These are phyloP conservation scores for Epinephelus fuscoguttatus DNA, from an alignment of 2,113 vertebrate genomes.

Conservation along the genomic window DNA sequence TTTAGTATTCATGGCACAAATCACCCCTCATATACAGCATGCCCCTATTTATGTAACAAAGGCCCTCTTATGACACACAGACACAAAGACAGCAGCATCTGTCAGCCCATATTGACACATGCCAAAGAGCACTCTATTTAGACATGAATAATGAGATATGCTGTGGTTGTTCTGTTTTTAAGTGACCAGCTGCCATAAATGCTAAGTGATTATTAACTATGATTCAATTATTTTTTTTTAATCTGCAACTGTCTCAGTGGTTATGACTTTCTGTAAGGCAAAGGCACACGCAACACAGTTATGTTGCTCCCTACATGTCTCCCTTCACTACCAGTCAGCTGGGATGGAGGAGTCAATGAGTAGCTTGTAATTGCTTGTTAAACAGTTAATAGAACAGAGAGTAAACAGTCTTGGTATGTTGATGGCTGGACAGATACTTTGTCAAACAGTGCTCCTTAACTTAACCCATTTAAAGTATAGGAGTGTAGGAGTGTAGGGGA, in stretches of 20 bases:
- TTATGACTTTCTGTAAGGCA: neutral
- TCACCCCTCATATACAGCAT: neutral
- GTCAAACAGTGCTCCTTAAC: neutral
- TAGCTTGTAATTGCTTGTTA: constrained; percentile 64
- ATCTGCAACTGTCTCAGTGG: neutral
- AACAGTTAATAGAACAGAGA: constrained; percentile 54
- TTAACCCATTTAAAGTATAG: neutral
- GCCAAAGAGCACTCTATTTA: constrained; percentile 36
- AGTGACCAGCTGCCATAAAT: constrained; percentile 32
- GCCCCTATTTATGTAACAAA: constrained; percentile 15
- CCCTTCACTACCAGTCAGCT: neutral
- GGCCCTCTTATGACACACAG: constrained; percentile 22
- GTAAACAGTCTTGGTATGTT: constrained; percentile 61
- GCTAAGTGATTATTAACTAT: neutral
- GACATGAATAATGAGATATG: constrained; percentile 41
- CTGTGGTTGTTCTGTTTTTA: constrained; percentile 33
- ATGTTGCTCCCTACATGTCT: neutral
- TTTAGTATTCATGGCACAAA: neutral
- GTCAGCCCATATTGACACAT: constrained; percentile 54
- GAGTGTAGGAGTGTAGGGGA: neutral
- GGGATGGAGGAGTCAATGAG: constrained; percentile 61
- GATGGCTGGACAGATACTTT: constrained; percentile 45
- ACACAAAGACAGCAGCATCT: constrained; percentile 69
- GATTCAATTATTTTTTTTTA: neutral
- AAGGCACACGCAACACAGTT: neutral